Evolutionary conservation across 1,140 invertebrate species (phyloP), one percentile per base, ranked within the genome.

Genomic region (Palaemon carinicauda): DNA sequence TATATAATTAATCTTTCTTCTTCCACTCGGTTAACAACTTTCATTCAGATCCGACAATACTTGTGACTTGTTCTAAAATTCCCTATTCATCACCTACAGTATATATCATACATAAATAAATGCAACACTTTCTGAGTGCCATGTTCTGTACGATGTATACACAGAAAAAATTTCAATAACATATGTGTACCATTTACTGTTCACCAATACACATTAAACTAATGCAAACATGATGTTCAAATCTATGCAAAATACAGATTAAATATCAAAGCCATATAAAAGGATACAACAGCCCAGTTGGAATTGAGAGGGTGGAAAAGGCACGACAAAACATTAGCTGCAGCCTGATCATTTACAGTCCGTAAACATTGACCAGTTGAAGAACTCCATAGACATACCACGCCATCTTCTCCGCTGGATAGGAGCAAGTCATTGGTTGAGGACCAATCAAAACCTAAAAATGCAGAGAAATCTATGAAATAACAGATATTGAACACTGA

Each of bases 241-340:
- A 5, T 3, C 29, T 50, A 27, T 29, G 24, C 5, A n/a, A 12
- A 73, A 33, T 7, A 33, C 51, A 3, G 14, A 19, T 2, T 12
- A 41, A 41, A 41, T 41, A 4, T 41, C 41, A 41, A 41, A 41
- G 3, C 7, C 41, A 80, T 17, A 50, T 0, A 74, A 92, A 93
- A 94, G 93, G 93, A 94, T 95, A 96, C 87, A 52, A 88, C 95
- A 90, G 96, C 94, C 92, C 97, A 94, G 92, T 98, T 97, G 90
- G 97, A 97, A 91, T 98, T 98, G 27, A 94, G 93, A 0, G 96
- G 96, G 91, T 96, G 95, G 91, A 97, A 97, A 33, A 94, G 93
- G 91, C 96, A 96, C 88, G 94, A 95, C 1, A 96, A 92, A 65
- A 96, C 92, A 90, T 95, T 94, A 19, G 93, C 92, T 56, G 91